Conservation (phyloP, 1,140 invertebrate genomes). For the Bemisia tabaci region DNA sequence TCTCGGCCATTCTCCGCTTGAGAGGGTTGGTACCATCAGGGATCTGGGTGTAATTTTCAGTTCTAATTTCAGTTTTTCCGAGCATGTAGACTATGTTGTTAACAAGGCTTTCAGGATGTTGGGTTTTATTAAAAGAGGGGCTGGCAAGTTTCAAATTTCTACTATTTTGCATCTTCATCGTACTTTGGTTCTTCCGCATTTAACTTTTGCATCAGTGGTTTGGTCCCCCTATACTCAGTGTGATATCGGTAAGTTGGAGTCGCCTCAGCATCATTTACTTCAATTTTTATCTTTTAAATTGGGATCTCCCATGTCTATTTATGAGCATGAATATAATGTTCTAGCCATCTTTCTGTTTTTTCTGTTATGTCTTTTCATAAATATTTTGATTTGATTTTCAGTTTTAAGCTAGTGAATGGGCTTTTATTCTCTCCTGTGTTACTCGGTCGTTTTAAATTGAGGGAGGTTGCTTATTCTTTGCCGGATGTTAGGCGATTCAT, state of each 20-base stretch:
- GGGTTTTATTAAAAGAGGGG: slow-evolving; percentile 2
- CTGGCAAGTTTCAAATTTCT: slow-evolving; percentile 2
- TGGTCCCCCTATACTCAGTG: neutral
- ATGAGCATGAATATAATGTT: no score
- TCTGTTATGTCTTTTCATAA: no score
- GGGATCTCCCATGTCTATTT: no score
- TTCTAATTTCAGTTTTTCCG: slow-evolving; percentile 1
- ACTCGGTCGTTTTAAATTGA: no score
- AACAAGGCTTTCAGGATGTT: slow-evolving; percentile 6
- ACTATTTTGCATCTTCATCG: neutral
- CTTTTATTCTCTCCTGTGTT: no score
- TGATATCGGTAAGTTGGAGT: neutral
- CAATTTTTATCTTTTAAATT: no score
- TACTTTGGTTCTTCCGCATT: no score
- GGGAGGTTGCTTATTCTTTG: no score
- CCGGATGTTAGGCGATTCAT: no score
- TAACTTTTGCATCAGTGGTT: neutral
- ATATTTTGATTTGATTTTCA: no score
- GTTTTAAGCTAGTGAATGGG: no score
- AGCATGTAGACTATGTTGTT: neutral
- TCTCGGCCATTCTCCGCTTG: neutral
- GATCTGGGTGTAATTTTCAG: neutral
- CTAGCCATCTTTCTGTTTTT: no score
- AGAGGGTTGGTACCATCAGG: neutral
- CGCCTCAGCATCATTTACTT: slow-evolving; percentile 1